Base-by-base conservation (phyloP, 2,888 invertebrate genomes). In the Drosophila greeni region DNA sequence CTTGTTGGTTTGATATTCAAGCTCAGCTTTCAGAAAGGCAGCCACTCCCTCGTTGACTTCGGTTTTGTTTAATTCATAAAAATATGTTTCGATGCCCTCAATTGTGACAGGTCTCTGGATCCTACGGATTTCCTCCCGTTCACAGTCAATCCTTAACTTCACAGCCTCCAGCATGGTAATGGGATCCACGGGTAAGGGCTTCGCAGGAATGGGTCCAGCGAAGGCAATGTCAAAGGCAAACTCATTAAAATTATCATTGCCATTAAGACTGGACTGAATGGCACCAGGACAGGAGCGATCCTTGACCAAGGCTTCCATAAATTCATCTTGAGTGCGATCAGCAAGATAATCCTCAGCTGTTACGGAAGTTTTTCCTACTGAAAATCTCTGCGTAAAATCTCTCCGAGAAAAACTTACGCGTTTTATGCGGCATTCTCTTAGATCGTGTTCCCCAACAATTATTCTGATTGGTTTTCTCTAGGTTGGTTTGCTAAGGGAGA, bases 161-260 rank as follows among this genome's bases (percentile, higher is more conserved):
- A 86, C 72, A 0, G 87, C 87, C 39, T 86, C 86, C n/a, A 86
- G 20, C 49, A 87, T 60, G 1, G 76, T 74, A 9, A 87, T 77
- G 9, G 86, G 85, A 48, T 84, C 86, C 2, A 83, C 42, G 4
- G 59, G 58, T 5, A 59, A 36, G 0, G 72, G 72, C 12, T 58
- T 62, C 1, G 49, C 18, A 0, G 85, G 83, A 31, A 70, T 9
- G 0, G 18, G 5, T n/a, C 49, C 57, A 4, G 69, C 66, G 40
- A 74, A 76, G 5, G 74, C 57, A 5, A 84, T 71, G 3, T 75
- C 64, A 24, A 70, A 76, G 1, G 84, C 69, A 8, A 61, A 42
- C 0, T 55, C 20, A 61, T 86, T 86, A 39, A 87, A 86, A 36
- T 87, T 51, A 5, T 71, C 69, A 0, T 11, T 14, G 0, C 82